phyloP scores from a whole-genome alignment of 1,140 invertebrate species.

The Akabosia matsudoensis region DNA sequence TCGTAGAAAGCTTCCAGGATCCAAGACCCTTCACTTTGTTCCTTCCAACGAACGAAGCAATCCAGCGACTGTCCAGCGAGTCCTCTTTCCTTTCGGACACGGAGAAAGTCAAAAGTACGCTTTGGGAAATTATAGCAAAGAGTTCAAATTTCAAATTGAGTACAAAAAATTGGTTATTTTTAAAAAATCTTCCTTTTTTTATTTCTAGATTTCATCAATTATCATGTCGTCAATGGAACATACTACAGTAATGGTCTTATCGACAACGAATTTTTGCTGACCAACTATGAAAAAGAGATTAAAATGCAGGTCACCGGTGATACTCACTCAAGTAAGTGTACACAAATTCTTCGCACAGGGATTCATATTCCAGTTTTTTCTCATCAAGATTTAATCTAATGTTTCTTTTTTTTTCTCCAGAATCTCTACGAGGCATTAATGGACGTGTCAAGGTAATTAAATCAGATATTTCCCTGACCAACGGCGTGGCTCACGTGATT shows the following conservation, averaged over 20 bases:
- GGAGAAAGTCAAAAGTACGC: slow-evolving; percentile 25
- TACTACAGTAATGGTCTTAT: slow-evolving; percentile 40
- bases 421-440: slow-evolving; percentile 46
- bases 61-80: slow-evolving; percentile 21
- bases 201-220: slow-evolving; percentile 40
- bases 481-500: slow-evolving; percentile 49
- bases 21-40: slow-evolving; percentile 34
- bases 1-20: slow-evolving; percentile 16
- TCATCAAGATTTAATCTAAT: background rate
- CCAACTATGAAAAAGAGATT: slow-evolving; percentile 43
- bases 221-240: slow-evolving; percentile 45
- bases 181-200: background rate
- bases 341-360: background rate
- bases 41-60: slow-evolving; percentile 29
- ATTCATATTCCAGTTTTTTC: background rate
- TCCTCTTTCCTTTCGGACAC: background rate
- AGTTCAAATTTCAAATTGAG: background rate
- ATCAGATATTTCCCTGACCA: slow-evolving; percentile 47
- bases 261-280: slow-evolving; percentile 38
- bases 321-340: slow-evolving; percentile 42
- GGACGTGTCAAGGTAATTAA: slow-evolving; percentile 49
- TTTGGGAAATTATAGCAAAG: too few relatives aligned
- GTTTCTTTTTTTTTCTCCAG: slow-evolving; percentile 34
- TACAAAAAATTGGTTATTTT: too few relatives aligned
- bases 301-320: slow-evolving; percentile 34